Percentiles rank a stretch among this genome's conserved stretches.
phyloP scores from a whole-genome alignment of 2,888 invertebrate genomes.

The Harpalus rufipes region DNA sequence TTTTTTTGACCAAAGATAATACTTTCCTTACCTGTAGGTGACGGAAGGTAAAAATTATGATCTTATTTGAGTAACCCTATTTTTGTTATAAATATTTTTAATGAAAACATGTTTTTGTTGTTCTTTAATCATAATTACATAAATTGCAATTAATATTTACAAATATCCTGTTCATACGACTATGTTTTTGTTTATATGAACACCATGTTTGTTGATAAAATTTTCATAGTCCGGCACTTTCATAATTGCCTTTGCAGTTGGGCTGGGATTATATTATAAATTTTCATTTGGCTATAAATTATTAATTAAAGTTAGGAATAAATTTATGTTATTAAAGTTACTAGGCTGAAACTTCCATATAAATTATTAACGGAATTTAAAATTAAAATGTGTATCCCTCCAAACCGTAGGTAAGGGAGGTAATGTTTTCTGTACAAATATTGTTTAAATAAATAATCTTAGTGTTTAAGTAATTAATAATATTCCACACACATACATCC shows the following conservation, averaged over 20 bases:
- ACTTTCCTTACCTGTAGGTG: too few species aligned
- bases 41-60: too few species aligned
- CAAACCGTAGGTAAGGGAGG: too few species aligned
- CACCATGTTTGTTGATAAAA: not conserved
- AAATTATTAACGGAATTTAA: not conserved
- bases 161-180: not conserved
- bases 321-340: not conserved
- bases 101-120: not conserved
- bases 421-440: too few species aligned
- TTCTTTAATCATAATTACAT: not conserved
- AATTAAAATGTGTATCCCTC: too few species aligned
- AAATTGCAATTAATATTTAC: not conserved
- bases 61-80: too few species aligned
- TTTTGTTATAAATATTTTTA: too few species aligned
- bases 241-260: not conserved
- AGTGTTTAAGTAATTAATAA: too few species aligned
- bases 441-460: too few species aligned
- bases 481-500: too few species aligned
- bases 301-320: slow-evolving; percentile 6
- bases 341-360: not conserved
- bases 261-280: not conserved
- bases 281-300: not conserved
- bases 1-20: too few species aligned
- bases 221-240: not conserved
- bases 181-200: not conserved